Conservation (phyloP, 2,113 vertebrate genomes). For the Eulacestoma nigropectus region DNA sequence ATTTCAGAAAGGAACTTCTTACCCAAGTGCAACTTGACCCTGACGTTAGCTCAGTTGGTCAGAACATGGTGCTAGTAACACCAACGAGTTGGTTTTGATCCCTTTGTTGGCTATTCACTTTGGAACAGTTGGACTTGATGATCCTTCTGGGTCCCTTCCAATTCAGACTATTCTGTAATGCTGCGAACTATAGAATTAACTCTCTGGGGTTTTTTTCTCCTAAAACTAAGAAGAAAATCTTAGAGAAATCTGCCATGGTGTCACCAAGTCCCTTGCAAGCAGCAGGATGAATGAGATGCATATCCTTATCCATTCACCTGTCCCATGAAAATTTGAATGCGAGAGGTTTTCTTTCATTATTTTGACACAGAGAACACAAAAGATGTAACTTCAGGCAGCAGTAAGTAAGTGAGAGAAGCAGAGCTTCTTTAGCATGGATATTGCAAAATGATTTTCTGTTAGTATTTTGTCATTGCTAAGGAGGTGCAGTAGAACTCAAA, state of each 20-base stretch:
- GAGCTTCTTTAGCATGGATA: rapidly evolving
- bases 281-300: not conserved
- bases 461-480: not conserved
- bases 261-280: not conserved
- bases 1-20: not conserved
- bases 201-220: not conserved
- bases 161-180: not conserved
- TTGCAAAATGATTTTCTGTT: not conserved
- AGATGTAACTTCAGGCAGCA: not conserved
- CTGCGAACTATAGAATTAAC: not conserved
- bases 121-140: rapidly evolving
- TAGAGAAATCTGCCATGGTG: not conserved
- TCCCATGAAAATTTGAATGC: not conserved
- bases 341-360: not conserved
- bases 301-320: not conserved
- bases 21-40: not conserved
- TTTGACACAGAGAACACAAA: not conserved
- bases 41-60: not conserved
- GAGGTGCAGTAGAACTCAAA: not conserved
- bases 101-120: not conserved
- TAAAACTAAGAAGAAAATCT: not conserved
- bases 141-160: not conserved
- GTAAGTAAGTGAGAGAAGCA: not conserved
- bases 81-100: not conserved
- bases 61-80: not conserved